These are phyloP conservation scores for Leucoptera coffeella DNA, from an alignment of 2,888 invertebrate species.

Conservation along the genomic window DNA sequence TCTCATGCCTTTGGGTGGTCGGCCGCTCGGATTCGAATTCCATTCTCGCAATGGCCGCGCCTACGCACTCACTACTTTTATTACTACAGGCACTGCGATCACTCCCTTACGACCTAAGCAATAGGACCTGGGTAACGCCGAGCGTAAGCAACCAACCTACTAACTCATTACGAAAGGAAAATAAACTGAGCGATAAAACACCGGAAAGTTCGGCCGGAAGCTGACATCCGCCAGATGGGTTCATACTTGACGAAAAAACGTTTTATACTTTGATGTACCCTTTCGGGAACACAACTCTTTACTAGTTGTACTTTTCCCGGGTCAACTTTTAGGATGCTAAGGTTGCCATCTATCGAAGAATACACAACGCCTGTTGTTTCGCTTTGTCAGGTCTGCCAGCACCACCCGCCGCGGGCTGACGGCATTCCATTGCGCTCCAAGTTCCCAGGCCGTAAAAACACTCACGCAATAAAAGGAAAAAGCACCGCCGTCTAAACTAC, in stretches of 20 bases:
- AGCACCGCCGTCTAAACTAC: too few relatives aligned
- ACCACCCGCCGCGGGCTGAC: constrained; percentile 13
- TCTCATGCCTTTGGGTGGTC: constrained; percentile 53
- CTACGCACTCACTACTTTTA: constrained; percentile 19
- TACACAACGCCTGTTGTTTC: too few relatives aligned
- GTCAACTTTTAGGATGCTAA: too few relatives aligned
- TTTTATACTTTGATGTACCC: neutral
- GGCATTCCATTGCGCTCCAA: constrained; percentile 15
- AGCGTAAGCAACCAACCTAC: constrained; percentile 17
- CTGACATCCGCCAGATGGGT: constrained; percentile 48
- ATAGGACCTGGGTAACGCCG: neutral
- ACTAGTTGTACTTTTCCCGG: too few relatives aligned
- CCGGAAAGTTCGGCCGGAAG: constrained; percentile 46
- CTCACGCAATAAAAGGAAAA: constrained; percentile 4
- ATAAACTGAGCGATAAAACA: constrained; percentile 29
- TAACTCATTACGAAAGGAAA: constrained; percentile 30
- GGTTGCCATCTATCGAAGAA: too few relatives aligned
- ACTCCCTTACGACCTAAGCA: too few relatives aligned
- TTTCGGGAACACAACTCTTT: too few relatives aligned
- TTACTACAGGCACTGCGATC: too few relatives aligned
- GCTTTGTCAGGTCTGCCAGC: constrained; percentile 5
- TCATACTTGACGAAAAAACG: constrained; percentile 8
- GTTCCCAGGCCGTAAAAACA: constrained; percentile 12
- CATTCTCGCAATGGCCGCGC: constrained; percentile 46
- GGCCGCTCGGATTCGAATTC: constrained; percentile 50